Conservation (phyloP, 1,140 invertebrate species). For the Pygmarrhopalites habei region DNA sequence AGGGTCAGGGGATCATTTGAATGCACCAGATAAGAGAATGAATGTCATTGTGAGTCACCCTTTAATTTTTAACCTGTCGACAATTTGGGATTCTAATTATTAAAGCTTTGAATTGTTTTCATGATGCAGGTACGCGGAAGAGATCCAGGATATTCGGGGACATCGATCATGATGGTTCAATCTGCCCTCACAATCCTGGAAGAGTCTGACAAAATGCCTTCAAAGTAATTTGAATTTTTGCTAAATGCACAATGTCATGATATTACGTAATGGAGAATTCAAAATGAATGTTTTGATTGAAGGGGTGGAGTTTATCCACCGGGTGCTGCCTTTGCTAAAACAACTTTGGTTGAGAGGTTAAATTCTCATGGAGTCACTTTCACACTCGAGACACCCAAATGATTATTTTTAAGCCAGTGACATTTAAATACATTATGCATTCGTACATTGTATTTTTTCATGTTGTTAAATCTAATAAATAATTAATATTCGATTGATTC, state of each 20-base stretch:
- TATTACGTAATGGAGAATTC: background rate
- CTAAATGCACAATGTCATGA: background rate
- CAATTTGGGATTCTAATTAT: background rate
- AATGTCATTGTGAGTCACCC: constrained; percentile 49
- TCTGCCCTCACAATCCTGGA: constrained; percentile 66
- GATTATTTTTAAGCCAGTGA: too few relatives aligned
- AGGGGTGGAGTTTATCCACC: constrained; percentile 56
- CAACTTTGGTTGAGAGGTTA: constrained; percentile 52
- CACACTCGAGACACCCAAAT: too few relatives aligned
- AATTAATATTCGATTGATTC: too few relatives aligned
- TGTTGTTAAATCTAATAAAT: too few relatives aligned
- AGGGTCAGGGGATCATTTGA: constrained; percentile 53
- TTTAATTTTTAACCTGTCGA: too few relatives aligned
- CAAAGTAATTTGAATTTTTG: constrained; percentile 28
- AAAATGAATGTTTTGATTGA: constrained; percentile 35
- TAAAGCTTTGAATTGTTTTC: background rate
- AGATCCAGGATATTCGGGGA: constrained; percentile 78
- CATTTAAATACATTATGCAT: too few relatives aligned
- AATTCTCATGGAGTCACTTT: constrained; percentile 55
- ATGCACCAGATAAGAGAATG: constrained; percentile 58
- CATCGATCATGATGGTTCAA: constrained; percentile 62
- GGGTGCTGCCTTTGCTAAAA: constrained; percentile 55
- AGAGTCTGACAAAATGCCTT: constrained; percentile 67
- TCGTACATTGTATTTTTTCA: too few relatives aligned
- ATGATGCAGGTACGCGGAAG: constrained; percentile 47